phyloP scores from a whole-genome alignment of 2,888 invertebrate genomes.

The Pinctada fucata region DNA sequence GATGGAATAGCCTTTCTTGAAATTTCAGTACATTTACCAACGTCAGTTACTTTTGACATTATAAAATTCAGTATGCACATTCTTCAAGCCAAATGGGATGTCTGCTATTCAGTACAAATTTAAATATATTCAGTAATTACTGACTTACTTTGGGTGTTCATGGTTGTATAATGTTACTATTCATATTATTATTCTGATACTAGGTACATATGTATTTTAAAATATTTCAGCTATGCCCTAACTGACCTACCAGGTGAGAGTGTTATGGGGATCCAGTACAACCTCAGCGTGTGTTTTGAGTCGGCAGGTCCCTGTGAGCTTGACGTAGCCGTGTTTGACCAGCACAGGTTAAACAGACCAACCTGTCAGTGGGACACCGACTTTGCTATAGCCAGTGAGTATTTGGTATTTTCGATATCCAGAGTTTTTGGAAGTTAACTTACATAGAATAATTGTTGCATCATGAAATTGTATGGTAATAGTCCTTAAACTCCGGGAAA shows the following conservation, averaged over 20 bases:
- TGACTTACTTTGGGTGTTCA: too few relatives aligned
- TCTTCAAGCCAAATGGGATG: neutral
- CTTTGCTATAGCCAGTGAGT: conserved; percentile 23
- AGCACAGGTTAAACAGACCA: conserved; percentile 39
- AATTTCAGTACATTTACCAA: neutral
- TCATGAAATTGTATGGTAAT: too few relatives aligned
- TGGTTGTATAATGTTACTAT: too few relatives aligned
- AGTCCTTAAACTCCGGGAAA: too few relatives aligned
- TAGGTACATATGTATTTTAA: too few relatives aligned
- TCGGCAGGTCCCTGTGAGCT: conserved; percentile 39
- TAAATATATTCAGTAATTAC: too few relatives aligned
- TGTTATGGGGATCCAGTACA: conserved; percentile 24
- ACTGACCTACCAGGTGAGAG: conserved; percentile 24
- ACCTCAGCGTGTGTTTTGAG: conserved; percentile 38
- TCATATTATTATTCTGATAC: too few relatives aligned
- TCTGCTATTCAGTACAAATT: too few relatives aligned
- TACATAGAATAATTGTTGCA: too few relatives aligned
- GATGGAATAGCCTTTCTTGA: neutral
- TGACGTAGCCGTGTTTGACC: conserved; percentile 32
- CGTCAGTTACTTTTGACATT: neutral
- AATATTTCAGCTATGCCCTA: conserved; percentile 12
- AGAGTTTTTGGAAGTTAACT: too few relatives aligned
- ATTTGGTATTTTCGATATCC: neutral
- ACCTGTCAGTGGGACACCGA: conserved; percentile 37
- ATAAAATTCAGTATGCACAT: neutral